These are phyloP conservation scores for Tridacna crocea DNA, from an alignment of 2,888 invertebrate species.

Conservation along the genomic window DNA sequence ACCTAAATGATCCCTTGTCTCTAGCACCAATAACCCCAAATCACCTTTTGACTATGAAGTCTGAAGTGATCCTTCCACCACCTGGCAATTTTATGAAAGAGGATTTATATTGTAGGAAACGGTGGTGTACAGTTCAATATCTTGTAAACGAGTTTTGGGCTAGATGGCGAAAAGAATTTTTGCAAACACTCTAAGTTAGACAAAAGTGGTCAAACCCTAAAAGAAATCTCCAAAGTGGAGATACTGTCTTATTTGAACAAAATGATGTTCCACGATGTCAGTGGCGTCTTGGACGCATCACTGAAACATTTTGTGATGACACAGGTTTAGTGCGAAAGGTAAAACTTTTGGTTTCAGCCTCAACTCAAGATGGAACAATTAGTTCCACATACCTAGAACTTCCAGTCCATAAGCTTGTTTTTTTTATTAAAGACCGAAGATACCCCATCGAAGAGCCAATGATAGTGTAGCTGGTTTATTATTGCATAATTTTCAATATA, in stretches of 20 bases:
- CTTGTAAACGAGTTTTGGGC: slow-evolving; percentile 51
- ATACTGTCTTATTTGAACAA: slow-evolving; percentile 48
- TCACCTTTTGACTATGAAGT: slow-evolving; percentile 59
- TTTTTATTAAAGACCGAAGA: slow-evolving; percentile 36
- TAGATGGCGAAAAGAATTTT: slow-evolving; percentile 51
- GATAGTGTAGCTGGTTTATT: too few species aligned
- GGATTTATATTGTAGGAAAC: slow-evolving; percentile 54
- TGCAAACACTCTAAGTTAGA: slow-evolving; percentile 29
- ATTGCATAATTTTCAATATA: too few species aligned
- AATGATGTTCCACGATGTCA: slow-evolving; percentile 30
- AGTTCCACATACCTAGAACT: slow-evolving; percentile 26
- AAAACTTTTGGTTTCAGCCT: slow-evolving; percentile 22
- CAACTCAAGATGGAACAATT: not conserved
- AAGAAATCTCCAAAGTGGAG: slow-evolving; percentile 35
- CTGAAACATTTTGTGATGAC: slow-evolving; percentile 14
- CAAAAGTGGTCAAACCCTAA: slow-evolving; percentile 18
- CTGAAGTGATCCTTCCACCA: slow-evolving; percentile 48
- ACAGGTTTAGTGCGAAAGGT: slow-evolving; percentile 50
- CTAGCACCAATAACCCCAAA: slow-evolving; percentile 60
- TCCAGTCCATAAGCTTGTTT: slow-evolving; percentile 49
- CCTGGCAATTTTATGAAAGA: slow-evolving; percentile 55
- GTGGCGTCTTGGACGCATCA: slow-evolving; percentile 38
- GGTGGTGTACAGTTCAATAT: slow-evolving; percentile 54
- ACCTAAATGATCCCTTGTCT: slow-evolving; percentile 46
- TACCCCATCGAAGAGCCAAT: slow-evolving; percentile 21